Evolutionary conservation across 1,140 invertebrate genomes (phyloP), one percentile per base, ranked within the genome.

Genomic region (Chrysomallon squamiferum): DNA sequence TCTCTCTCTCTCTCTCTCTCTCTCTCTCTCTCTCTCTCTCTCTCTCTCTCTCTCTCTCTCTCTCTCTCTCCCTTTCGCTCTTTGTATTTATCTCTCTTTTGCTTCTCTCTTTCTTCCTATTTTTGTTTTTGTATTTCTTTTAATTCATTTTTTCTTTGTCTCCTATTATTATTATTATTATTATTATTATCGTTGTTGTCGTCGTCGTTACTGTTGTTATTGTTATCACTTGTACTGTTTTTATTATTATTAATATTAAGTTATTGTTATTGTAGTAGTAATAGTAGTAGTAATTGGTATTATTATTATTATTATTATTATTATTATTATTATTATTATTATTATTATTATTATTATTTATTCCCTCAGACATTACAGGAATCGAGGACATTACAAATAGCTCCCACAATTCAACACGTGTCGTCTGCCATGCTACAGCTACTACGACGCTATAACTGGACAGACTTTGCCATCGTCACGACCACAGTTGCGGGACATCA

Each of bases 391-490:
- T 58, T 97, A 50, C 95, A 97, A 84, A 86, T 98, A 71, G 95
- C 95, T 6, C 95, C 95, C 13, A 95, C 95, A 35, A 89, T 97
- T 59, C 93, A 95, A 85, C 95, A 97, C 82, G 95, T 97, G 84
- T 93, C 93, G 27, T 92, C 93, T 1, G 95, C 95, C 18, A 96
- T 97, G 93, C 83, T 97, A 65, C 94, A 92, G 81, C 95, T 98
- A 73, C 86, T 97, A 74, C 91, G 93, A 83, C 88, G 95, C 57
- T 98, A 98, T 87, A 95, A 96, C 81, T 98, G 96, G 96, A 94
- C 96, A 81, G 92, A 95, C 75, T 97, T 97, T 85, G 93, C 93
- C 66, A 92, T 97, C 59, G 93, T 97, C 30, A 88, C 87, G 3
- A 84, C 85, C 50, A 91, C 93, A 78, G 95, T 96, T 52, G 94